A percentile compares a stretch with the other conserved stretches of the same genome.
phyloP scores from a whole-genome alignment of 2,797 vertebrate genomes.

The Alcedo quadribrachys region DNA sequence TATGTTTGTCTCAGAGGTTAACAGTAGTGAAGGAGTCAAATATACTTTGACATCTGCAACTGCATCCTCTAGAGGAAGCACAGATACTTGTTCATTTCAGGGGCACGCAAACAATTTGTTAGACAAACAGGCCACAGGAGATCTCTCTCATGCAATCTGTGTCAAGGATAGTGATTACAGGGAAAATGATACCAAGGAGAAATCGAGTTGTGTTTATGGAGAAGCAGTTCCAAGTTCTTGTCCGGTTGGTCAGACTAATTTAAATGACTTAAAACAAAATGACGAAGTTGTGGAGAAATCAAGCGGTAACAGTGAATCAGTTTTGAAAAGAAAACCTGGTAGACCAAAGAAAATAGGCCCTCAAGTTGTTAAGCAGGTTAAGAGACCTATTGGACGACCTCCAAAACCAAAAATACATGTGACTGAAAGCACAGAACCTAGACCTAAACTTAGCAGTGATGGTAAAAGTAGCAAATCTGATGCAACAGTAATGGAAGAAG shows the following conservation, averaged over 20 bases:
- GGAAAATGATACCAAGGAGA: slow-evolving; percentile 55
- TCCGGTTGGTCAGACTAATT: slow-evolving; percentile 1
- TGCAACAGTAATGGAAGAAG: slow-evolving; percentile 61
- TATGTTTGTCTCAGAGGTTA: slow-evolving; percentile 93
- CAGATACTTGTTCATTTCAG: slow-evolving; percentile 79
- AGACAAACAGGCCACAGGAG: slow-evolving; percentile 43
- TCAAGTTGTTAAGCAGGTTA: slow-evolving; percentile 88
- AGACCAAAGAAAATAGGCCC: slow-evolving; percentile 93
- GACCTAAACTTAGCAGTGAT: slow-evolving; percentile 34
- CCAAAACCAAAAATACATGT: slow-evolving; percentile 84
- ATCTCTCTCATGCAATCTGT: slow-evolving; percentile 47
- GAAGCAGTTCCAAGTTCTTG: slow-evolving; percentile 31
- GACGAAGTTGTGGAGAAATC: slow-evolving; percentile 65
- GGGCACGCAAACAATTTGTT: slow-evolving; percentile 75
- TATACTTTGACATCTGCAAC: slow-evolving; percentile 90
- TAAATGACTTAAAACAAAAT: slow-evolving; percentile 57
- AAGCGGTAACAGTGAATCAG: slow-evolving; percentile 58
- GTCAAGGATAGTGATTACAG: slow-evolving; percentile 62
- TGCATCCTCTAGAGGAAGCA: slow-evolving; percentile 74
- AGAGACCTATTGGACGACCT: slow-evolving; percentile 92
- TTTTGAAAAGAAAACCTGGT: slow-evolving; percentile 90
- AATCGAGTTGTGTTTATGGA: neutral
- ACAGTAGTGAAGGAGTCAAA: slow-evolving; percentile 86
- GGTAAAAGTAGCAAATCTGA: slow-evolving; percentile 63
- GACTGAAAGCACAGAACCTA: slow-evolving; percentile 45